Conservation (phyloP, 2,113 vertebrate species). For the Daubentonia madagascariensis region DNA sequence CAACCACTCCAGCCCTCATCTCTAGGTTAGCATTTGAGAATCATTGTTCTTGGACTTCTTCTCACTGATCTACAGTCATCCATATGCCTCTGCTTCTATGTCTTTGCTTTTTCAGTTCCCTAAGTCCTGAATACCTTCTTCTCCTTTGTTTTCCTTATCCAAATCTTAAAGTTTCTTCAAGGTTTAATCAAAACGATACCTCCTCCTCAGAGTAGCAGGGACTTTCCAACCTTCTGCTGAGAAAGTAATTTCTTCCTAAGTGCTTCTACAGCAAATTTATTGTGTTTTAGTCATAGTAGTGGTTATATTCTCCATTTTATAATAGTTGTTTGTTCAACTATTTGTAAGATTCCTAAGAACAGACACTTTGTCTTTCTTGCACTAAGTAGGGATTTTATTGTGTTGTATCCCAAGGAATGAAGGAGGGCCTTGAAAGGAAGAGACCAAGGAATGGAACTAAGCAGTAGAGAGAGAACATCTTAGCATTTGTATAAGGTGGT, state of each 20-base stretch:
- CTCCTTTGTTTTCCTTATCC: background rate
- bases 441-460: background rate
- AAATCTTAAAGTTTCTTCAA: background rate
- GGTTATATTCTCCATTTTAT: background rate
- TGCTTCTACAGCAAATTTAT: background rate
- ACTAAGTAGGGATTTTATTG: background rate
- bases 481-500: background rate
- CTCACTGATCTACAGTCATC: background rate
- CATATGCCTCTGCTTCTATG: background rate
- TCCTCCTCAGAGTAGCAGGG: background rate
- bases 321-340: background rate
- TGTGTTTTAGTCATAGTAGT: background rate
- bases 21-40: background rate
- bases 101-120: background rate
- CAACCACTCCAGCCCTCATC: background rate
- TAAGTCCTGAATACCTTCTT: background rate
- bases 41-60: background rate
- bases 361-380: background rate
- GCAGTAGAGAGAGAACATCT: background rate
- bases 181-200: background rate
- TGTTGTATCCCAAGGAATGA: background rate
- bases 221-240: background rate
- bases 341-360: background rate
- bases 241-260: background rate
- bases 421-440: background rate